Base-by-base conservation (phyloP, 2,888 invertebrate species). In the Tetramorium bicarinatum region DNA sequence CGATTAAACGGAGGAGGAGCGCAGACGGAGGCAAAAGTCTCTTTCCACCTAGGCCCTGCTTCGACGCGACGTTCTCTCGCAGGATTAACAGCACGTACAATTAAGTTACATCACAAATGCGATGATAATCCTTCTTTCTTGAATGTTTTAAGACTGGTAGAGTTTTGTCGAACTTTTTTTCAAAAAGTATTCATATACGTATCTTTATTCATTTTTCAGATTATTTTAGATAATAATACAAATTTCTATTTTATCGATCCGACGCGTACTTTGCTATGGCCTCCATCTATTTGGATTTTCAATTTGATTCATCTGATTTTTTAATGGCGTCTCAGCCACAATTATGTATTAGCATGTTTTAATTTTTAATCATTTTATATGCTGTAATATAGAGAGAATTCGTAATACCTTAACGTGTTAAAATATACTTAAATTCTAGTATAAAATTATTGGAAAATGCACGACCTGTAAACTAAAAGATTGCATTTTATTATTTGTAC, bases 1-100 rank as follows among this genome's bases (percentile, higher is more conserved):
- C 77, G 85, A 89, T 89, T 90, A 90, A 90, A 72, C 83, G 44
- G 59, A 84, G 82, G 69, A 34, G 29, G 77, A 77, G 69, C 64
- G 29, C 4, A 34, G 69, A 69, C 62, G 47, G 52, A 59, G 29
- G 54, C 74, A 86, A 67, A 89, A 71, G 69, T 69, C 25, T 82
- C 59, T 64, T 72, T 62, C 67, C 67, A 62, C 76, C 69, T 67
- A 85, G 87, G 83, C 13, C 59, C 66, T 11, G 29, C 15, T 62
- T 13, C 38, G 59, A 71, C 62, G 59, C 18, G 38, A 69, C 21
- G 34, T 69, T 52, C 15, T 13, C 18, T n/a, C 18, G 59, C 21
- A 34, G 69, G 59, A 21, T 66, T 47, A 67, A 67, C 18, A 29
- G 47, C 38, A 59, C 21, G 59, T 56, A 8, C n/a, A 71, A 80